Evolutionary conservation across 2,888 invertebrate genomes (phyloP).

Genomic region (Carabus problematicus): DNA sequence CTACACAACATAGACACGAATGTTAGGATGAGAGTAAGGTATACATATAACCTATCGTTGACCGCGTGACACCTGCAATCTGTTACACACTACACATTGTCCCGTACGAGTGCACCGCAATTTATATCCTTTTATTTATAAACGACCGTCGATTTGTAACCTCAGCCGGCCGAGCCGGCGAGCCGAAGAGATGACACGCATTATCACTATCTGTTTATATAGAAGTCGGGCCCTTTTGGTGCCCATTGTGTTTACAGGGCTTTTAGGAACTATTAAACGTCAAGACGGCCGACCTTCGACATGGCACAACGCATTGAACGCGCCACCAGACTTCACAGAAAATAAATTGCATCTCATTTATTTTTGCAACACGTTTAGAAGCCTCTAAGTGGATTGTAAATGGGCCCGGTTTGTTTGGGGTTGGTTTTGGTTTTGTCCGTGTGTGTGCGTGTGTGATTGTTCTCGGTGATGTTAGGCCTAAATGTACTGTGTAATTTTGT

Average conservation of each 20-base stretch:
- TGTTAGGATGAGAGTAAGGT: background rate
- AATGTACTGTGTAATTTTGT: conserved; percentile 31
- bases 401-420: conserved; percentile 38
- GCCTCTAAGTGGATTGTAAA: conserved; percentile 41
- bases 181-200: conserved; percentile 37
- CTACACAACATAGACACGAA: conserved; percentile 14
- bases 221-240: conserved; percentile 50
- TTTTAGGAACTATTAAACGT: conserved; percentile 55
- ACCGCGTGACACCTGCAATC: conserved; percentile 24
- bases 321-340: conserved; percentile 52
- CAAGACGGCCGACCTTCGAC: conserved; percentile 50
- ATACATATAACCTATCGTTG: conserved; percentile 11
- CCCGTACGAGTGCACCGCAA: conserved; percentile 54
- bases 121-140: conserved; percentile 59
- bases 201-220: conserved; percentile 41
- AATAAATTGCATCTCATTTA: conserved; percentile 57
- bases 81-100: conserved; percentile 46
- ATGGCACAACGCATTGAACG: conserved; percentile 42
- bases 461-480: conserved; percentile 36
- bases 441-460: conserved; percentile 41
- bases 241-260: conserved; percentile 43
- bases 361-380: conserved; percentile 48
- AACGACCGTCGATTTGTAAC: conserved; percentile 58
- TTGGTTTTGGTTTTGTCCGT: conserved; percentile 24
- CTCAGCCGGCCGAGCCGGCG: background rate